Evolutionary conservation across 2,888 invertebrate species (phyloP), one percentile per base, ranked within the genome.

Genomic region (Cheilosia soror): DNA sequence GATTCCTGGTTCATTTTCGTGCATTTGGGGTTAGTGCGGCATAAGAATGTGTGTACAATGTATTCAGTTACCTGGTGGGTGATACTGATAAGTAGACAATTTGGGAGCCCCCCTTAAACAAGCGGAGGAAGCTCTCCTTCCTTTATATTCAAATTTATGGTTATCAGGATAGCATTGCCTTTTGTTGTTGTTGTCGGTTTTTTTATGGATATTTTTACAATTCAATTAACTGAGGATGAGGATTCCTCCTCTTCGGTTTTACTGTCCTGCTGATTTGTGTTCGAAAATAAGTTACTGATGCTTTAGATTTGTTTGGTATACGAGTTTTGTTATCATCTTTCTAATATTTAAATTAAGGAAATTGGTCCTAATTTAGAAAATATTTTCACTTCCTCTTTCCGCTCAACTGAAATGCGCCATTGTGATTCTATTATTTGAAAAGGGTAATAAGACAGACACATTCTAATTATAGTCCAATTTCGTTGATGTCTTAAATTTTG

Each of bases 101-200:
- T 60, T 5, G n/a, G 60, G 7, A 20, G 25, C 31, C 42, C 55
- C 31, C 29, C 27, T 13, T 13, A 5, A 9, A 29, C 57, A 42
- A 37, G 9, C 44, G 33, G 37, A 33, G 13, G 29, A 9, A 29
- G 25, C 47, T 11, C 63, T 42, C 53, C 53, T 42, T 42, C 9
- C 63, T 63, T 63, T 73, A 63, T 63, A 73, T 73, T 73, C 63
- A 73, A 63, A 73, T 63, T 73, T 63, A 63, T 73, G 62, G 62
- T 62, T 60, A 62, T 53, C 51, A 42, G 44, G 44, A 55, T 44
- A 73, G 33, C 53, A 73, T 33, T 73, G 9, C 9, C 9, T 27
- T 55, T 42, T 47, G 11, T 25, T 72, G 33, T 51, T 49, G 20
- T 9, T 9, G 51, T 15, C 6, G 6, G 7, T 0, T 7, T 63